phyloP scores from a whole-genome alignment of 2,888 invertebrate genomes.

The Thysanoteuthis rhombus region DNA sequence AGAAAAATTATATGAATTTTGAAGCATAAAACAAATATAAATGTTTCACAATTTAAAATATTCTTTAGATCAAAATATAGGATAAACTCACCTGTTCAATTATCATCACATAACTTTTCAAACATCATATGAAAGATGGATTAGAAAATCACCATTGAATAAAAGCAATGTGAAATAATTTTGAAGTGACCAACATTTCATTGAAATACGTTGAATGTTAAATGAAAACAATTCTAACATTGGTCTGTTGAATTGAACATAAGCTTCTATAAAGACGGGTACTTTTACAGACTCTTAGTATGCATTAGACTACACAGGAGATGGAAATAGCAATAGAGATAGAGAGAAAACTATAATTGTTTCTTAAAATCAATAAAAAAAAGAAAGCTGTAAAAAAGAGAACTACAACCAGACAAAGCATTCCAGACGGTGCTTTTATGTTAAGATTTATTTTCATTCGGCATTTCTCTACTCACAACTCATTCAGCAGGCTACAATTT shows the following conservation, averaged over 20 bases:
- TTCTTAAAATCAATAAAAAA: background rate
- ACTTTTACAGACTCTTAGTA: background rate
- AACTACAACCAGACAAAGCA: background rate
- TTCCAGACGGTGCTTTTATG: background rate
- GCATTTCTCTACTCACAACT: background rate
- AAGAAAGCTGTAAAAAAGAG: background rate
- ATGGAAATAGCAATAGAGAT: background rate
- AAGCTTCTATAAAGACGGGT: background rate
- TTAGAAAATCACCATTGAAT: background rate
- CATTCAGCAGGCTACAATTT: background rate
- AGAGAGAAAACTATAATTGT: background rate
- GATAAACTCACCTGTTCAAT: background rate
- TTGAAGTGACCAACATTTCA: background rate
- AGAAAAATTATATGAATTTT: background rate
- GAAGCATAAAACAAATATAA: background rate
- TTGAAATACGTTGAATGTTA: background rate
- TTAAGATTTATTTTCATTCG: background rate
- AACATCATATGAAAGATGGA: background rate
- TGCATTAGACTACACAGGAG: background rate
- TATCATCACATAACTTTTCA: background rate
- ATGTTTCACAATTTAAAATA: background rate
- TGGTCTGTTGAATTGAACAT: background rate
- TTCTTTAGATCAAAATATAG: background rate
- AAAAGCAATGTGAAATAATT: background rate
- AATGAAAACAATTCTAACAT: background rate